A percentile compares a stretch with the other conserved stretches of the same genome.
These are phyloP conservation scores for Borostomias antarcticus DNA, from an alignment of 2,797 vertebrate genomes.

Conservation along the genomic window DNA sequence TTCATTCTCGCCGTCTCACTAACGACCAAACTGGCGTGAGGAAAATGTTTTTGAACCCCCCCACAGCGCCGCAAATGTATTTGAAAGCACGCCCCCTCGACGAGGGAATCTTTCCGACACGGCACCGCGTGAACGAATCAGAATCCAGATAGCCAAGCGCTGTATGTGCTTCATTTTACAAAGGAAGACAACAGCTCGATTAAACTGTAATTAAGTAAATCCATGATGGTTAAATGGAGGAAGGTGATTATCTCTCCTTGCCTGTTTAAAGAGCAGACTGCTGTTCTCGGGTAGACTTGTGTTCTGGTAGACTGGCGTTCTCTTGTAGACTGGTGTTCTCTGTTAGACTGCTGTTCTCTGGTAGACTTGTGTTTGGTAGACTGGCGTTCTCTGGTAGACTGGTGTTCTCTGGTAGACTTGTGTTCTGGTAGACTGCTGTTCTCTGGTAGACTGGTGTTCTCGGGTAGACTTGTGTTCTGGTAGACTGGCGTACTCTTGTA, in stretches of 20 bases:
- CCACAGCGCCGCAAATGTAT: conserved; percentile 5
- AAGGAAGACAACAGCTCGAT: conserved; percentile 47
- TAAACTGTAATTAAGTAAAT: conserved; percentile 43
- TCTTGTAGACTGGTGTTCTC: too few species aligned
- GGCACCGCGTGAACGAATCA: conserved; percentile 31
- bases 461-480: too few species aligned
- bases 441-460: too few species aligned
- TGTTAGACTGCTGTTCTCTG: too few species aligned
- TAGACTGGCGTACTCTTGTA: too few species aligned
- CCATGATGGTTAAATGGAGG: too few species aligned
- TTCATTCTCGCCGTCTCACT: too few species aligned
- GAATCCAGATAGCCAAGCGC: too few species aligned
- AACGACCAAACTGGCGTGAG: neutral
- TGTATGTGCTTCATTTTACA: conserved; percentile 43
- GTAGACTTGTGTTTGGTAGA: too few species aligned
- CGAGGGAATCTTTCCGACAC: conserved; percentile 9
- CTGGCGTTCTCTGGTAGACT: too few species aligned
- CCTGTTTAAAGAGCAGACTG: conserved; percentile 29
- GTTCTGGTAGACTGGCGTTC: neutral
- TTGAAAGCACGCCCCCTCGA: conserved; percentile 6
- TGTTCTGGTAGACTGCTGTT: too few species aligned
- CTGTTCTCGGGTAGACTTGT: neutral
- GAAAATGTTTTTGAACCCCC: conserved; percentile 28
- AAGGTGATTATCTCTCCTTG: neutral
- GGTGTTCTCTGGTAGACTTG: too few species aligned